Conservation (phyloP, 2,888 invertebrate genomes). For the Hipparchia sbordonii region DNA sequence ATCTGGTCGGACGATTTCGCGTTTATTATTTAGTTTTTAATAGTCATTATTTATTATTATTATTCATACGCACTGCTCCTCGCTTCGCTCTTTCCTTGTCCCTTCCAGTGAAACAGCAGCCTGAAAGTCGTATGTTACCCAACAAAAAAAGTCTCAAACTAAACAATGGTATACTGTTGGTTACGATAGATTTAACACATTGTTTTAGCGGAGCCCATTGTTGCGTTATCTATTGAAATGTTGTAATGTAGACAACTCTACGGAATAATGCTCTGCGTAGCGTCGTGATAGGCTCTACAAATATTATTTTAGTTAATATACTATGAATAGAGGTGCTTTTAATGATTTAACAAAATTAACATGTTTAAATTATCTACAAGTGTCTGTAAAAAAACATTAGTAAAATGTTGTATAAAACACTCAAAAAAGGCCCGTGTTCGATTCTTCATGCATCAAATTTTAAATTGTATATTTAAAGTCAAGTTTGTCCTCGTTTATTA, state of each 20-base stretch:
- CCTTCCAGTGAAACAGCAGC: neutral
- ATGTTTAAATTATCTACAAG: no score
- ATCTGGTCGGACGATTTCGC: no score
- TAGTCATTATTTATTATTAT: no score
- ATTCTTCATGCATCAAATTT: no score
- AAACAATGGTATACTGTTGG: neutral
- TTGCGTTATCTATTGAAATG: constrained; percentile 6
- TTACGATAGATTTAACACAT: constrained; percentile 5
- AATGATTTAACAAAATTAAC: neutral
- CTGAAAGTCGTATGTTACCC: neutral
- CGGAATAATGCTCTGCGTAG: neutral
- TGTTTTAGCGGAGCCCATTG: constrained; percentile 6
- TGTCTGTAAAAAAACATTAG: no score
- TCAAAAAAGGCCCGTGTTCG: no score
- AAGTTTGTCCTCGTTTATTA: no score
- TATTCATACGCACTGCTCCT: no score
- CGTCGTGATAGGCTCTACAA: constrained; percentile 11
- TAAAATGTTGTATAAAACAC: no score
- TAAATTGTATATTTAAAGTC: no score
- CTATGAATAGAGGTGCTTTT: constrained; percentile 15
- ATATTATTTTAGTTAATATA: constrained; percentile 16
- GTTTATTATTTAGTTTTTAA: no score
- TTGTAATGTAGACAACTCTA: constrained; percentile 2
- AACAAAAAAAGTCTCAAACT: neutral
- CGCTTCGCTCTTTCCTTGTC: no score